Evolutionary conservation across 2,113 vertebrate species (phyloP).

Genomic region (Gobiocypris rarus): DNA sequence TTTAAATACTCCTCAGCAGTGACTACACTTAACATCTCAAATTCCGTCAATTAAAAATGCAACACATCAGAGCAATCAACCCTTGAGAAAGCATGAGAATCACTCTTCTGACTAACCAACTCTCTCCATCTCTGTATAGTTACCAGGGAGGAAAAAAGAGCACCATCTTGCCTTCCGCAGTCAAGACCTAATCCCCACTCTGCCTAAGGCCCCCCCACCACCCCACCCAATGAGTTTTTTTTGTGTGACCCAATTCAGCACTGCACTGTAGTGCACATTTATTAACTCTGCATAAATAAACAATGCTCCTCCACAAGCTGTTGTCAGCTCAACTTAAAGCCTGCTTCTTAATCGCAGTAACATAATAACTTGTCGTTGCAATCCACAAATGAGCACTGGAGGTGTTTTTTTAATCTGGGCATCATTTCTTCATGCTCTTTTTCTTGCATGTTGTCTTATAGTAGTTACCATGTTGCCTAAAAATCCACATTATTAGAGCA

Average conservation of each 20-base stretch:
- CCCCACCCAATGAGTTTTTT: constrained; percentile 13
- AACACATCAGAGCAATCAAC: not conserved
- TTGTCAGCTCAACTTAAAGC: not conserved
- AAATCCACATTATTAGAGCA: not conserved
- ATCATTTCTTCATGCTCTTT: not conserved
- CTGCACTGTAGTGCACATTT: constrained; percentile 44
- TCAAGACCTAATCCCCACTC: constrained; percentile 35
- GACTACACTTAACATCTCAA: constrained; percentile 3
- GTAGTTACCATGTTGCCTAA: not conserved
- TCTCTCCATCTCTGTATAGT: not conserved
- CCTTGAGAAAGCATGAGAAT: not conserved
- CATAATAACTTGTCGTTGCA: not conserved
- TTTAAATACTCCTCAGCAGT: not conserved
- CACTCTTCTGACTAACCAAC: not conserved
- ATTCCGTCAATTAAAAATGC: constrained; percentile 29
- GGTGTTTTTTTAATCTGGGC: not conserved
- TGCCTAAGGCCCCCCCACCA: constrained; percentile 19
- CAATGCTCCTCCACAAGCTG: constrained; percentile 37
- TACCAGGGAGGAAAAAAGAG: constrained; percentile 13
- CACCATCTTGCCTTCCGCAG: constrained; percentile 39
- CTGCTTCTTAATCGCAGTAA: constrained; percentile 3
- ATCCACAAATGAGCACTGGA: not conserved
- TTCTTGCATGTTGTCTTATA: not conserved
- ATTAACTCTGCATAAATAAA: constrained; percentile 54
- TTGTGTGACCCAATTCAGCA: constrained; percentile 50